Base-by-base conservation (phyloP, 2,888 invertebrate genomes). In the Zele albiditarsus region DNA sequence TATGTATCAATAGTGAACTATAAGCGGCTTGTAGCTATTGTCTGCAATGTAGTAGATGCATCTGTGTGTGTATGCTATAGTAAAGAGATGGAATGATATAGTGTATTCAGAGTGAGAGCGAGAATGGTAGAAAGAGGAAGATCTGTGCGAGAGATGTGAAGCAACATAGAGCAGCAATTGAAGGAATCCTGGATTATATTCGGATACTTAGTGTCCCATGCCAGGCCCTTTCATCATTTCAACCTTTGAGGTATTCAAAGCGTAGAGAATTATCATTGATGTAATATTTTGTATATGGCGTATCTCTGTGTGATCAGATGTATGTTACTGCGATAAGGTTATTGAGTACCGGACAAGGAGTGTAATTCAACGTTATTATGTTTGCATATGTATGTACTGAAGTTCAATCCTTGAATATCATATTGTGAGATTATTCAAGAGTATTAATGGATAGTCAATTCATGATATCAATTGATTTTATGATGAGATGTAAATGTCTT, bases 11-110 rank as follows among this genome's bases (percentile, higher is more conserved):
- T 84, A 83, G 82, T 69, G 53, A 25, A 72, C 76, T 78, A 77
- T 84, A 84, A 85, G 84, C 85, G 80, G 84, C 85, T 85, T 85
- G 83, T 31, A 71, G 77, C 80, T 74, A 74, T 76, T 78, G 74
- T 78, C 62, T 38, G 49, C 42, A 16, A 60, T 46, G 60, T 25
- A 58, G 53, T 58, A 63, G 63, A 69, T 70, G 66, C 49, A 71
- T 49, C 10, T 28, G 23, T 12, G 23, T 5, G 66, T 42, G 31
- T 76, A 67, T 46, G 31, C 25, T 31, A 60, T 14, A 20, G 25
- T 33, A 42, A 31, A 31, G 68, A 33, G 66, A 73, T 57, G 77
- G 33, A n/a, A 14, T 46, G n/a, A n/a, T n/a, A n/a, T 38, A 14
- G 4, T 46, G 46, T 16, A 14, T 16, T 46, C 5, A n/a, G 46